A percentile compares a stretch with the other conserved stretches of the same genome.
Conservation (phyloP, 1,140 invertebrate species). For the Antheraea mylitta region DNA sequence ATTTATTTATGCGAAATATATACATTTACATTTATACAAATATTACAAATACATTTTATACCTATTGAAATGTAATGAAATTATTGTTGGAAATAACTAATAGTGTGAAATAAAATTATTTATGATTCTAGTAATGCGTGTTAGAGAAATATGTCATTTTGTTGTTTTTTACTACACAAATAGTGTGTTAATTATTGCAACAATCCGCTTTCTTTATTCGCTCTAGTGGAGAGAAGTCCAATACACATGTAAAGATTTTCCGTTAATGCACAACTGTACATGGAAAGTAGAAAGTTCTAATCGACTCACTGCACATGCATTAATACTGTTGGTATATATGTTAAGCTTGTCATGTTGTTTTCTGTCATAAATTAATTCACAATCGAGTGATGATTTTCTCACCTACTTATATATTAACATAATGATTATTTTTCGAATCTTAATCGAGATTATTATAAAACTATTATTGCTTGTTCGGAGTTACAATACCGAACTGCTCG, state of each 20-base stretch:
- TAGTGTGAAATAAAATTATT: too few relatives aligned
- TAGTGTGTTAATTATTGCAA: conserved; percentile 37
- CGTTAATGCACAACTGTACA: conserved; percentile 53
- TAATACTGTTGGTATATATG: conserved; percentile 26
- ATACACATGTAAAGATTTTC: conserved; percentile 71
- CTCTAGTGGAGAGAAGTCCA: conserved; percentile 60
- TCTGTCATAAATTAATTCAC: background rate
- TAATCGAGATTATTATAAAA: too few relatives aligned
- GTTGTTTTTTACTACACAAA: conserved; percentile 9
- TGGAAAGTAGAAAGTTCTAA: conserved; percentile 76
- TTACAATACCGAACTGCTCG: too few relatives aligned
- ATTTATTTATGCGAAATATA: too few relatives aligned
- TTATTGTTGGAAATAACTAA: too few relatives aligned
- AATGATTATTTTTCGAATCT: background rate
- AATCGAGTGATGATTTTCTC: background rate
- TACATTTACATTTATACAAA: too few relatives aligned
- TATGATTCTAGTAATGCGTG: background rate
- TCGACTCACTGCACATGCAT: conserved; percentile 73
- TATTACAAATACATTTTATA: too few relatives aligned
- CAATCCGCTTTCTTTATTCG: conserved; percentile 65
- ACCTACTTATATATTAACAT: background rate
- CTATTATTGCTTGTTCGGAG: too few relatives aligned
- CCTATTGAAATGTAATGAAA: too few relatives aligned
- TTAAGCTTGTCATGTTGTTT: conserved; percentile 9
- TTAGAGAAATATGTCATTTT: background rate